A percentile compares a stretch with the other conserved stretches of the same genome.
Evolutionary conservation across 1,140 invertebrate genomes (phyloP).

Genomic region (Scaptomyza hsui): DNA sequence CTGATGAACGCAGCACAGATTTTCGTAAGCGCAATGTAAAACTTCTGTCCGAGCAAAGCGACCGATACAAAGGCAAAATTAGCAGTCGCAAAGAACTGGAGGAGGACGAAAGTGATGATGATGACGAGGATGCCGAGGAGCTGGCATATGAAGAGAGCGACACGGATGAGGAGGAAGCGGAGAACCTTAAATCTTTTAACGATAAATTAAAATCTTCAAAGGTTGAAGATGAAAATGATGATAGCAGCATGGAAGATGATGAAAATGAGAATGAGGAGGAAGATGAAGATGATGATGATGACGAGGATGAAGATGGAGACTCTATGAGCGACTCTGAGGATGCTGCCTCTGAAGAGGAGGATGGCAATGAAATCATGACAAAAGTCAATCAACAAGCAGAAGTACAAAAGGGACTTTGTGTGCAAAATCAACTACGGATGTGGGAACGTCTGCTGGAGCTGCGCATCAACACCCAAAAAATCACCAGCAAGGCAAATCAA

Average conservation of each 20-base stretch:
- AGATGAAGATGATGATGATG: slow-evolving; percentile 12
- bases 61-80: slow-evolving; percentile 90
- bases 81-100: slow-evolving; percentile 85
- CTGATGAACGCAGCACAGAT: slow-evolving; percentile 85
- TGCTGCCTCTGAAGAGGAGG: slow-evolving; percentile 53
- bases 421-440: slow-evolving; percentile 90
- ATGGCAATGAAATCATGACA: slow-evolving; percentile 69
- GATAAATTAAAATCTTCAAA: slow-evolving; percentile 29
- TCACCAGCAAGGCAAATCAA: slow-evolving; percentile 89
- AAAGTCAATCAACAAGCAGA: slow-evolving; percentile 84
- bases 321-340: slow-evolving; percentile 35
- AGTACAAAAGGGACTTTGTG: slow-evolving; percentile 90
- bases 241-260: slow-evolving; percentile 6
- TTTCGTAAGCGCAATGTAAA: slow-evolving; percentile 88
- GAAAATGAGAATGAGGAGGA: slow-evolving; percentile 23
- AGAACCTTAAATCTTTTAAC: slow-evolving; percentile 39
- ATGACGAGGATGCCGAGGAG: slow-evolving; percentile 37
- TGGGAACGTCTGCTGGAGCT: slow-evolving; percentile 94
- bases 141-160: slow-evolving; percentile 73
- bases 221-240: not conserved
- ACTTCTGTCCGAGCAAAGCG: slow-evolving; percentile 88
- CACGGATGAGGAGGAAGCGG: slow-evolving; percentile 61
- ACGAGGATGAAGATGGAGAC: slow-evolving; percentile 33
- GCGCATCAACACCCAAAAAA: slow-evolving; percentile 93
- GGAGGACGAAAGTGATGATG: slow-evolving; percentile 47